Evolutionary conservation across 2,888 invertebrate species (phyloP), one percentile per base, ranked within the genome.

Genomic region (Rhagophthalmus giganteus): DNA sequence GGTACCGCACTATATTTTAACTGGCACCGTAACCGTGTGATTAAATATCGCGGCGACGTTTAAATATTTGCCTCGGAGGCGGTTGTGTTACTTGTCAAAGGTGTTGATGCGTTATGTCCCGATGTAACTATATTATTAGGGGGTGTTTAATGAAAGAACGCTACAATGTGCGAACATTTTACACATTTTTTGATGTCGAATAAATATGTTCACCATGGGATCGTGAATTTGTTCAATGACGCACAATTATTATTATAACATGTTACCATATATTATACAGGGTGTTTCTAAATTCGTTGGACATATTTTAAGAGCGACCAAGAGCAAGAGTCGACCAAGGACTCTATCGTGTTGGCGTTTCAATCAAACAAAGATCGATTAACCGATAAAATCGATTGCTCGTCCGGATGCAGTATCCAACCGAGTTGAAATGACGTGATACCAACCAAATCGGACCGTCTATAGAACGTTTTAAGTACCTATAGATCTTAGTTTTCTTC

Each of bases 1-100:
- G 62, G 67, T 69, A 71, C 71, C 67, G 65, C 68, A 60, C 63
- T 64, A 60, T 62, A 62, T 67, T 69, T 69, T 70, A 67, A 67
- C 67, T 62, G 60, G 60, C 64, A 61, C 63, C 58, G 63, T 60
- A 68, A 66, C 62, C 70, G 67, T 71, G 67, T 71, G 71, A 71
- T 72, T 73, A 73, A 72, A 70, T 69, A 69, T 71, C 68, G 68
- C 67, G 66, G 66, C 64, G 70, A 72, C 70, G 71, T 71, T 73
- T 72, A 69, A 69, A 72, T 72, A 71, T 72, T 70, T 60, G 42
- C 61, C 63, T 56, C 31, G 55, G 54, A 64, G 69, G 68, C 70
- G 67, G 66, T 66, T 66, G 67, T 60, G 60, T 62, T 57, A 32
- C 53, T 45, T 54, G 51, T 59, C 50, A 50, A 54, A 64, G 67